Percentiles rank a stretch among this genome's conserved stretches.
Conservation (phyloP, 2,888 invertebrate species). For the Andrena bicolor region DNA sequence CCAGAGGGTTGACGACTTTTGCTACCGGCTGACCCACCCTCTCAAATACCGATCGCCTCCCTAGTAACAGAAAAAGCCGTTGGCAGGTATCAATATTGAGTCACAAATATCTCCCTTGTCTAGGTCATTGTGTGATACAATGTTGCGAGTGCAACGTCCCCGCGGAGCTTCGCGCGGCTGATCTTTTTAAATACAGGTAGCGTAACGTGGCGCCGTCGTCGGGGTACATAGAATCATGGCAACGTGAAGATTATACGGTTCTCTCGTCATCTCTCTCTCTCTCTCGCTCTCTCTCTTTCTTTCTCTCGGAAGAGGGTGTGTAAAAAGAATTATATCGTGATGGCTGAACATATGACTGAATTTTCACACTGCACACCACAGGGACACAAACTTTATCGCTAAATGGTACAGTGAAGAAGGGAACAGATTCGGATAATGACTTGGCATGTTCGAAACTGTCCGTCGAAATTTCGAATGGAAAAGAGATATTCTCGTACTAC, state of each 20-base stretch:
- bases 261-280: not conserved
- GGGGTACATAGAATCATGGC: not conserved
- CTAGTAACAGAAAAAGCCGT: slow-evolving; percentile 93
- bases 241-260: not conserved
- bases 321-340: not conserved
- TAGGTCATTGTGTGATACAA: slow-evolving; percentile 4
- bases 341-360: not conserved
- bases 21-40: slow-evolving; percentile 86
- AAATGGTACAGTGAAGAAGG: slow-evolving; percentile 15
- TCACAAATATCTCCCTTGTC: slow-evolving; percentile 56
- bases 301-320: too few species aligned
- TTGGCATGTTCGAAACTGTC: not conserved
- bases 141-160: slow-evolving; percentile 3
- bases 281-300: too few species aligned
- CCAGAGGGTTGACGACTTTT: slow-evolving; percentile 92
- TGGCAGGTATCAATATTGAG: slow-evolving; percentile 88
- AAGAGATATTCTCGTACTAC: slow-evolving; percentile 18
- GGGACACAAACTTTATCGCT: slow-evolving; percentile 46
- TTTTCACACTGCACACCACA: slow-evolving; percentile 66
- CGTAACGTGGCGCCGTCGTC: not conserved
- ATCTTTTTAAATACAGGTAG: slow-evolving; percentile 6
- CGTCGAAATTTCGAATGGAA: slow-evolving; percentile 13
- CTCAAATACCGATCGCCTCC: slow-evolving; percentile 87
- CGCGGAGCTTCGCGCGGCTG: not conserved
- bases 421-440: not conserved